A percentile compares a stretch with the other conserved stretches of the same genome.
phyloP scores from a whole-genome alignment of 2,888 invertebrate species.

The Plagiodera versicolora region DNA sequence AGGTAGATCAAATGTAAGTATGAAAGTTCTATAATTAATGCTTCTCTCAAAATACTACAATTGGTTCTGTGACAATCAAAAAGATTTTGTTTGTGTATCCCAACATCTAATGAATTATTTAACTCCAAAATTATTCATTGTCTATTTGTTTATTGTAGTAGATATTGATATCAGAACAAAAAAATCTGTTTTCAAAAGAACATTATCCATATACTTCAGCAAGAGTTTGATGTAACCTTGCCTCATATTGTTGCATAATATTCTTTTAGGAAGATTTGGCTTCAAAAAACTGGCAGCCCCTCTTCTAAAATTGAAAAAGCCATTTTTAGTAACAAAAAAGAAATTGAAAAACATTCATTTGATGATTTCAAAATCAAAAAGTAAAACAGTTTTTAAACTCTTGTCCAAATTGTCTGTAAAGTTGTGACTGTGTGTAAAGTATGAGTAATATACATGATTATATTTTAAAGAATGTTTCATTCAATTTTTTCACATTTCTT shows the following conservation, averaged over 20 bases:
- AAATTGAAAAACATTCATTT: slow-evolving; percentile 53
- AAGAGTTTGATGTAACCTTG: neutral
- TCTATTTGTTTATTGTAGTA: no score
- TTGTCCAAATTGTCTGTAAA: neutral
- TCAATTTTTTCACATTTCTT: neutral
- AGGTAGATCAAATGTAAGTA: slow-evolving; percentile 66
- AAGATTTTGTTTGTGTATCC: no score
- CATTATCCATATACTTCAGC: slow-evolving; percentile 11
- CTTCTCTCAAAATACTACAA: no score
- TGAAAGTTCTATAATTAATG: neutral
- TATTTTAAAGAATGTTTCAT: neutral
- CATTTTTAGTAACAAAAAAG: slow-evolving; percentile 67
- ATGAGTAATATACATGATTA: neutral
- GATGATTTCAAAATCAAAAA: slow-evolving; percentile 39
- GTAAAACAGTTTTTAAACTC: slow-evolving; percentile 17
- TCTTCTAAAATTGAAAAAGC: slow-evolving; percentile 72
- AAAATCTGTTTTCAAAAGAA: slow-evolving; percentile 4
- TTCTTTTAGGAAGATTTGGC: slow-evolving; percentile 60
- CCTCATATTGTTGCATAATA: neutral
- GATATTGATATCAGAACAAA: no score
- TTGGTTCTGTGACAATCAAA: no score
- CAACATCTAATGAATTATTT: no score
- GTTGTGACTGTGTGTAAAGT: neutral
- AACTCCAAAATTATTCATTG: no score
- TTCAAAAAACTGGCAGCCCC: slow-evolving; percentile 73